These are phyloP conservation scores for Apotomis capreana DNA, from an alignment of 2,888 invertebrate species.

Conservation along the genomic window DNA sequence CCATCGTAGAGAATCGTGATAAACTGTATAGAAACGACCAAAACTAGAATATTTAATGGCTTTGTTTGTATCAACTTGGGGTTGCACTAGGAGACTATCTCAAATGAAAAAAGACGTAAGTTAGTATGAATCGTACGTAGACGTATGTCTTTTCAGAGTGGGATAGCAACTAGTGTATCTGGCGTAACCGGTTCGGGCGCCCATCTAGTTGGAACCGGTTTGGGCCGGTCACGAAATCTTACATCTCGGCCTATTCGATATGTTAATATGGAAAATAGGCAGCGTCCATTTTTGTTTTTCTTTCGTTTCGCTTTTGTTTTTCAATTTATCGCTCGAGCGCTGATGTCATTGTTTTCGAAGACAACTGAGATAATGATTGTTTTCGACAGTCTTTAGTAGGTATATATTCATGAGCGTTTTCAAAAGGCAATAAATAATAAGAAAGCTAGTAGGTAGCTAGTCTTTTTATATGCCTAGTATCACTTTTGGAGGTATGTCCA, in stretches of 20 bases:
- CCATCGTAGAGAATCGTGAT: conserved; percentile 20
- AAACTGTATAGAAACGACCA: conserved; percentile 10
- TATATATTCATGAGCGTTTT: conserved; percentile 6
- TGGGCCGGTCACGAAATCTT: conserved; percentile 55
- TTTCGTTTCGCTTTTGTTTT: conserved; percentile 31
- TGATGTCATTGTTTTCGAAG: conserved; percentile 33
- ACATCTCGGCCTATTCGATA: conserved; percentile 57
- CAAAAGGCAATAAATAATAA: no score
- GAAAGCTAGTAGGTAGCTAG: not conserved
- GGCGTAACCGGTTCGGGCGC: conserved; percentile 52
- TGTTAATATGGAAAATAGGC: conserved; percentile 63
- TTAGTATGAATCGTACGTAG: not conserved
- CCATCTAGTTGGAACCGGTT: conserved; percentile 55
- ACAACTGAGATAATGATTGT: conserved; percentile 12
- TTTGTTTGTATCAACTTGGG: conserved; percentile 48
- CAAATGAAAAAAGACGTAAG: not conserved
- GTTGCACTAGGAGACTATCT: conserved; percentile 50
- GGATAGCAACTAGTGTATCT: not conserved
- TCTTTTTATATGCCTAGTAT: not conserved
- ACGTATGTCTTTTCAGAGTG: not conserved
- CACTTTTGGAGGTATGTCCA: not conserved
- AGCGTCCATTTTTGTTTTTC: conserved; percentile 54
- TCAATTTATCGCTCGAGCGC: conserved; percentile 11
- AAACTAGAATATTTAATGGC: conserved; percentile 37
- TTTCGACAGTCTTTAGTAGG: conserved; percentile 7